phyloP scores from a whole-genome alignment of 1,140 invertebrate genomes.

The Leptinotarsa lineolata region DNA sequence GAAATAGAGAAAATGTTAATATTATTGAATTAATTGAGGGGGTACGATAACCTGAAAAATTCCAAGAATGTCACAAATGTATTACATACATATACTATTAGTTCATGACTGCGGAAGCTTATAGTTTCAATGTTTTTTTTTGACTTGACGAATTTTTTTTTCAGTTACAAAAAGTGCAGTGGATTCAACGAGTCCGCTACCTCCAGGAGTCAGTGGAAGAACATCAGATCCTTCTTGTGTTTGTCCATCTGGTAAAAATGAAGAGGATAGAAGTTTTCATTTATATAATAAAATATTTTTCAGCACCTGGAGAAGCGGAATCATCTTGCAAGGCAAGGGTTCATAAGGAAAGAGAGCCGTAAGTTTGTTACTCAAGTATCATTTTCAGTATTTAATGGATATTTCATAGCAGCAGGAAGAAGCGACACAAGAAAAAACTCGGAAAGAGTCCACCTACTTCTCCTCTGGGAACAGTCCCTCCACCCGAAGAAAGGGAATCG shows the following conservation, averaged over 20 bases:
- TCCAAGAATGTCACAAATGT: too few species aligned
- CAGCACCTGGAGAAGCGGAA: conserved; percentile 35
- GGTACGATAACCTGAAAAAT: too few species aligned
- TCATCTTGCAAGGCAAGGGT: conserved; percentile 18
- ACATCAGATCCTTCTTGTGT: conserved; percentile 19
- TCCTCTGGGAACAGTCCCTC: conserved; percentile 28
- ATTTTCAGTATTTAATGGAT: neutral
- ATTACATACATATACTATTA: too few species aligned
- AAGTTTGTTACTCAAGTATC: neutral
- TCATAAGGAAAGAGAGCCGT: neutral
- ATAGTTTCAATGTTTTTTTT: too few species aligned
- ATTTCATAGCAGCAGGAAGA: conserved; percentile 7
- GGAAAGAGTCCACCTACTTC: conserved; percentile 35
- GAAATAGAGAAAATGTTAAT: too few species aligned
- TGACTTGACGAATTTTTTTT: neutral
- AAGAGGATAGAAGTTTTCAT: neutral
- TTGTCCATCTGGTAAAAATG: conserved; percentile 19
- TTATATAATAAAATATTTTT: neutral
- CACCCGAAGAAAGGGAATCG: conserved; percentile 37
- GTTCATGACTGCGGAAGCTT: too few species aligned
- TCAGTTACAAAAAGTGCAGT: conserved; percentile 37
- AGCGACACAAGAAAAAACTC: conserved; percentile 32
- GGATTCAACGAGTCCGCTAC: conserved; percentile 27
- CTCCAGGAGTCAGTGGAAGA: conserved; percentile 1
- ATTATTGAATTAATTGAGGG: too few species aligned